Percentiles rank a stretch among this genome's conserved stretches.
Evolutionary conservation across 2,113 vertebrate species (phyloP).

Genomic region (Podarcis raffonei): DNA sequence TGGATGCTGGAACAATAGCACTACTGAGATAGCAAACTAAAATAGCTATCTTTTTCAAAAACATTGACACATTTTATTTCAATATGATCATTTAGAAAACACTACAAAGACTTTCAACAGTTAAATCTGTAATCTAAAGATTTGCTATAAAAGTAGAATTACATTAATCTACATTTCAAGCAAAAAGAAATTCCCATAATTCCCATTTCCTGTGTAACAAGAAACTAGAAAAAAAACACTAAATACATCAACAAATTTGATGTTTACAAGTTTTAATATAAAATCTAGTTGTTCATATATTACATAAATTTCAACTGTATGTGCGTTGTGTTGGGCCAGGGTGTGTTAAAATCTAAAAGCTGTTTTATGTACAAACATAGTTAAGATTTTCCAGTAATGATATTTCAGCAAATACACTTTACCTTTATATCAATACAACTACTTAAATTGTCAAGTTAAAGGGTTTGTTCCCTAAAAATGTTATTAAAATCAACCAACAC

Average conservation of each 20-base stretch:
- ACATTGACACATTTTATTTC: not conserved
- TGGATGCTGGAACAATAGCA: not conserved
- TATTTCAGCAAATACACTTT: not conserved
- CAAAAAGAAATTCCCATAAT: not conserved
- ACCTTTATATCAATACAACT: not conserved
- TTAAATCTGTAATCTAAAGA: not conserved
- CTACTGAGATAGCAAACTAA: not conserved
- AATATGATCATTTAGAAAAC: not conserved
- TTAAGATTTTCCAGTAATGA: not conserved
- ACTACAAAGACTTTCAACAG: not conserved
- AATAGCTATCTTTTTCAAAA: not conserved
- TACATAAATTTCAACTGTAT: not conserved
- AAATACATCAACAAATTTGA: not conserved
- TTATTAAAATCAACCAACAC: constrained; percentile 70
- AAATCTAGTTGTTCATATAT: not conserved
- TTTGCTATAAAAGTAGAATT: not conserved
- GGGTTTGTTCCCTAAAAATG: not conserved
- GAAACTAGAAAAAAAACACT: not conserved
- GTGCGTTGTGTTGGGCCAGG: not conserved
- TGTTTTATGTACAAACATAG: not conserved
- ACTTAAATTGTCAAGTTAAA: not conserved
- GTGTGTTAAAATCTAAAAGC: not conserved
- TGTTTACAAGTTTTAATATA: not conserved
- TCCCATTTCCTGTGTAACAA: too few species aligned
- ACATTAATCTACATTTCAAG: not conserved